Percentiles rank a stretch among this genome's conserved stretches.
These are phyloP conservation scores for Bombus waltoni DNA, from an alignment of 1,140 invertebrate genomes.

Conservation along the genomic window DNA sequence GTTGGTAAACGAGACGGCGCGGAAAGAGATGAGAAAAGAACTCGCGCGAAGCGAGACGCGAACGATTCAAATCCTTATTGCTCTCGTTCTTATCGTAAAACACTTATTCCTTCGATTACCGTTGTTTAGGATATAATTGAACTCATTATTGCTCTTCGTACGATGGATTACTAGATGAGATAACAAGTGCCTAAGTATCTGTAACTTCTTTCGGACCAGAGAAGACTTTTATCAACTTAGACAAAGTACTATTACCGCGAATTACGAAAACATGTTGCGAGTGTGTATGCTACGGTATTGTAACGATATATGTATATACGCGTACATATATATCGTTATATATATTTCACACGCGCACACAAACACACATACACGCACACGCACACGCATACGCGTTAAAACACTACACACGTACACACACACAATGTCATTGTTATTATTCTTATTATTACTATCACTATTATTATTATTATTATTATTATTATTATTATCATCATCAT, in stretches of 20 bases:
- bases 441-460: constrained; percentile 48
- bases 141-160: constrained; percentile 64
- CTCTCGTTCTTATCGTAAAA: constrained; percentile 3
- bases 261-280: constrained; percentile 57
- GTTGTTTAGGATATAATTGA: constrained; percentile 54
- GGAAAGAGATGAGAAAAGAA: not conserved
- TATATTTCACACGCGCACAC: not conserved
- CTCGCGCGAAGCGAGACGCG: not conserved
- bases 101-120: constrained; percentile 45
- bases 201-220: constrained; percentile 82
- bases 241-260: constrained; percentile 71
- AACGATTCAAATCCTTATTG: constrained; percentile 32
- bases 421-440: not conserved
- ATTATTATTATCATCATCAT: not conserved
- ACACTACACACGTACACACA: not conserved
- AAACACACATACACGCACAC: not conserved
- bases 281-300: constrained; percentile 57
- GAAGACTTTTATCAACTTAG: constrained; percentile 80
- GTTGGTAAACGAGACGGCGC: not conserved
- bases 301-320: constrained; percentile 50
- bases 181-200: constrained; percentile 83
- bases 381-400: no score
- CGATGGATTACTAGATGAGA: constrained; percentile 77
- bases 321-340: not conserved
- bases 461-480: constrained; percentile 41